Percentiles rank a stretch among this genome's conserved stretches.
Evolutionary conservation across 2,888 invertebrate species (phyloP).

Genomic region (Amitus sp.): DNA sequence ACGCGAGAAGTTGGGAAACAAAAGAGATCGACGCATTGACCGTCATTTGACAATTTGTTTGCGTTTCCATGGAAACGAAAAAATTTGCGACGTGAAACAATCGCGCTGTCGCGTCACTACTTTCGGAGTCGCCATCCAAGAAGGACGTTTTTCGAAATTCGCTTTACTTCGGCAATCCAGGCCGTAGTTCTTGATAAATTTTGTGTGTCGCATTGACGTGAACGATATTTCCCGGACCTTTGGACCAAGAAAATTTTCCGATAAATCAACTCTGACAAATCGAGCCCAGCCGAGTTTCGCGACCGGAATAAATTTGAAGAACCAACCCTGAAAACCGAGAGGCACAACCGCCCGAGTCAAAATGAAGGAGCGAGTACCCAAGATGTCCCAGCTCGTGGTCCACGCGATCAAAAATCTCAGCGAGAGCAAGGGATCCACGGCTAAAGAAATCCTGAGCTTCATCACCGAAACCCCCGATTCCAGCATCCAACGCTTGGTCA

Average conservation of each 20-base stretch:
- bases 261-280: background rate
- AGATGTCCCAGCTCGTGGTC: constrained; percentile 56
- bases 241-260: background rate
- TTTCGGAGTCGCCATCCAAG: constrained; percentile 10
- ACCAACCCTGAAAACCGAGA: background rate
- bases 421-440: constrained; percentile 56
- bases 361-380: constrained; percentile 50
- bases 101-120: constrained; percentile 13
- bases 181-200: constrained; percentile 13
- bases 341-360: background rate
- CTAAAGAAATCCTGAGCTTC: constrained; percentile 58
- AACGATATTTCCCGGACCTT: background rate
- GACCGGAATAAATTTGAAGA: background rate
- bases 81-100: constrained; percentile 8
- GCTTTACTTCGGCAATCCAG: constrained; percentile 7
- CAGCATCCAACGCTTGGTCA: constrained; percentile 52
- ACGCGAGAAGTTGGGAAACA: background rate
- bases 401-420: constrained; percentile 57
- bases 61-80: constrained; percentile 9
- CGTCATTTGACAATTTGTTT: background rate
- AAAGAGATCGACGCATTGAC: too few species aligned
- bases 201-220: background rate
- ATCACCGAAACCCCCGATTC: constrained; percentile 49
- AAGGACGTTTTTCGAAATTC: constrained; percentile 7
- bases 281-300: background rate